A percentile compares a stretch with the other conserved stretches of the same genome.
Conservation (phyloP, 2,113 vertebrate species). For the Leucopternis melanops region DNA sequence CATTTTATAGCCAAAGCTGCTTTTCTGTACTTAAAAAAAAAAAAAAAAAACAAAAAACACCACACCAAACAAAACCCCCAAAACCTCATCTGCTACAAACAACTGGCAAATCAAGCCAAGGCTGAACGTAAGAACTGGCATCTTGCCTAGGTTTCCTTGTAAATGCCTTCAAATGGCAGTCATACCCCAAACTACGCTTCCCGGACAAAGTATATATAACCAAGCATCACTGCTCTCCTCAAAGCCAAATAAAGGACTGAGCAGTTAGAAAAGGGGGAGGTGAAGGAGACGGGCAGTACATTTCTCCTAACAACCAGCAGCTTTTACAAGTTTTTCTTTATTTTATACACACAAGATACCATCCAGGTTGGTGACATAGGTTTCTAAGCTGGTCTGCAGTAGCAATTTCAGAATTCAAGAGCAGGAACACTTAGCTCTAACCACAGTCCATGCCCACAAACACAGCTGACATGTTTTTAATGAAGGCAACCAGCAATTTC, state of each 20-base stretch:
- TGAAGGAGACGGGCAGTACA: background rate
- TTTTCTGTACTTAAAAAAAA: background rate
- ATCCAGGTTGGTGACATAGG: background rate
- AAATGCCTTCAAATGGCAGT: conserved; percentile 63
- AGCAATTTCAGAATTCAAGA: background rate
- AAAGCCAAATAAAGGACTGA: conserved; percentile 41
- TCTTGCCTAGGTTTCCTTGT: conserved; percentile 19
- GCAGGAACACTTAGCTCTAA: background rate
- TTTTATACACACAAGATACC: background rate
- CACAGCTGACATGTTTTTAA: background rate
- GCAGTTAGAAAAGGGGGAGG: background rate
- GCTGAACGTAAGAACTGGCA: conserved; percentile 34
- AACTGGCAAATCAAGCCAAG: background rate
- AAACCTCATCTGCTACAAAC: background rate
- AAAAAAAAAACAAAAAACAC: background rate
- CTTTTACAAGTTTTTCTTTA: background rate
- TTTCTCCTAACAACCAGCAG: background rate
- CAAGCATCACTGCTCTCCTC: background rate
- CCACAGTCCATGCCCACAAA: background rate
- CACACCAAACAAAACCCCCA: too few relatives aligned
- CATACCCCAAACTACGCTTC: background rate
- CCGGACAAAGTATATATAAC: background rate
- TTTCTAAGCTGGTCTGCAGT: background rate
- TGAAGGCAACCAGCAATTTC: background rate
- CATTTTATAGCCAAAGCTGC: background rate